Base-by-base conservation (phyloP, 2,113 vertebrate species). In the Solenodon paradoxus region DNA sequence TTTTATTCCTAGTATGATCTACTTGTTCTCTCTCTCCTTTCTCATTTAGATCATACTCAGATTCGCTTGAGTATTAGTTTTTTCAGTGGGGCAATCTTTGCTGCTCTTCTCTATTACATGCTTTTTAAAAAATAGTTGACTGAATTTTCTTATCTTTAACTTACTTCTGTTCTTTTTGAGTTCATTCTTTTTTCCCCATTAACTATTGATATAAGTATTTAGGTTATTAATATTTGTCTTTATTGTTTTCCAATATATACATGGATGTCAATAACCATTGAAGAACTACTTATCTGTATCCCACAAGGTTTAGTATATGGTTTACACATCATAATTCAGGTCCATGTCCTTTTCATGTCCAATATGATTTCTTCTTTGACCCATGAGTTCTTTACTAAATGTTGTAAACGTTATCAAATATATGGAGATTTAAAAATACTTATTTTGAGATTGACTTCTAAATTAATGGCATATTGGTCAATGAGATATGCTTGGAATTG, bases 281-380 rank as follows among this genome's bases (percentile, higher is more conserved):
- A 64, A 71, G 12, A 88, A 72, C 11, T 40, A 9, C 42, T 92
- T 83, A 32, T 94, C 16, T 92, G 9, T 47, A 77, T 40, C 5
- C 32, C 17, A 59, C 13, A 72, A 26, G 12, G 66, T 94, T 88
- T 72, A 63, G 22, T 64, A 22, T 92, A 24, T 40, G 38, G 5
- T 30, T 1, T 57, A 77, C 57, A 75, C 9, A 63, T 45, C 53
- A 82, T 72, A 88, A 59, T 86, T 57, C 17, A 68, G 9, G 15
- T 59, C 45, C 85, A 35, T 64, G 4, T 72, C 61, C 89, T 88
- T 78, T 59, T 83, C 64, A 97, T 59, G 92, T 89, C 8, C 38
- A 4, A 83, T 77, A 77, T 79, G 24, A 85, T 83, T 87, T 80
- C 53, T 59, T 83, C 24, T 94, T 88, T 92, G 38, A 84, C 7